These are phyloP conservation scores for Rhodophaea formosa DNA, from an alignment of 2,888 invertebrate species.

Conservation along the genomic window DNA sequence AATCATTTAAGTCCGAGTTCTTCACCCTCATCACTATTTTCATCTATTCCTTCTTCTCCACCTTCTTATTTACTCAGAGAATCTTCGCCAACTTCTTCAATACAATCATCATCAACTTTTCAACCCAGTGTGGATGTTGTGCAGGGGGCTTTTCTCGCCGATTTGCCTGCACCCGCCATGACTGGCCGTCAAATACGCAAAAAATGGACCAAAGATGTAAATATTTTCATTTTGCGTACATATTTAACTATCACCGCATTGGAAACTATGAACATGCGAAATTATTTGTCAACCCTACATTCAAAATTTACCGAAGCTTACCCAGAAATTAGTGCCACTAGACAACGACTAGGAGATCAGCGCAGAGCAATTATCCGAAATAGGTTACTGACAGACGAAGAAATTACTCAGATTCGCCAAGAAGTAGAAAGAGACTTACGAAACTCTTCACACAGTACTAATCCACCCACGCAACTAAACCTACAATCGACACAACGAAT, in stretches of 20 bases:
- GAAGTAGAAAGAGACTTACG: background rate
- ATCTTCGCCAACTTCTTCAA: background rate
- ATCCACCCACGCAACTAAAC: too few relatives aligned
- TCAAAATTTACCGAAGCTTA: background rate
- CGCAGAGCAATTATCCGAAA: background rate
- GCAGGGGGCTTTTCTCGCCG: background rate
- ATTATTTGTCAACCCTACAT: background rate
- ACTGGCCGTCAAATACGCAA: background rate
- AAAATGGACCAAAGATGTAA: constrained; percentile 2
- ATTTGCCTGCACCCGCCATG: background rate
- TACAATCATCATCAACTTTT: background rate
- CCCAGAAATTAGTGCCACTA: background rate
- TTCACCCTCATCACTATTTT: background rate
- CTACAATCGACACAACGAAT: background rate
- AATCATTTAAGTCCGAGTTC: background rate
- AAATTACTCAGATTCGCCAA: background rate
- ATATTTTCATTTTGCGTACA: background rate
- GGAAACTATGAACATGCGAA: background rate
- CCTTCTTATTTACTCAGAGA: too few relatives aligned
- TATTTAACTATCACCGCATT: background rate
- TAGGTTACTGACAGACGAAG: background rate
- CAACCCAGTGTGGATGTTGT: background rate
- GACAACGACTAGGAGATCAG: background rate
- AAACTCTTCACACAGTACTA: background rate
- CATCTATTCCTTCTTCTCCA: too few relatives aligned